These are phyloP conservation scores for Apis cerana DNA, from an alignment of 1,140 invertebrate species.

Conservation along the genomic window DNA sequence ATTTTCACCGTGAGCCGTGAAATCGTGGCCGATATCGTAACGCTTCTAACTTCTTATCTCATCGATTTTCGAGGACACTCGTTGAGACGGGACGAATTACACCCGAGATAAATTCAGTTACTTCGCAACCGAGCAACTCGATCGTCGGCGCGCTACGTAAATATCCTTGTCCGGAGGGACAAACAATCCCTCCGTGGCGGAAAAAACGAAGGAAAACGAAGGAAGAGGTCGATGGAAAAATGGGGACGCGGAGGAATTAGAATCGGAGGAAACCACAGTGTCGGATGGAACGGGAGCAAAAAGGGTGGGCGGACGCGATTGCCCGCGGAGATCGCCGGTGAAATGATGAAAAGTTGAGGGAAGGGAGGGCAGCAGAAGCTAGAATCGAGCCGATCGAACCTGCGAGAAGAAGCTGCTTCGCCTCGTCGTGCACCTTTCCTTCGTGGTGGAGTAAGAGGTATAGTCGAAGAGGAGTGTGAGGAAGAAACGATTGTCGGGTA, in stretches of 20 bases:
- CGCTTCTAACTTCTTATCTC: no score
- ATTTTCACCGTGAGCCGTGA: no score
- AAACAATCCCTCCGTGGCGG: neutral
- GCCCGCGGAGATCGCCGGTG: neutral
- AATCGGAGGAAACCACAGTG: constrained; percentile 36
- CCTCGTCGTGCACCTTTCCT: neutral
- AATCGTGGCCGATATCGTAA: no score
- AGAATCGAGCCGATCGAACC: constrained; percentile 36
- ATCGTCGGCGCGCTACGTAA: neutral
- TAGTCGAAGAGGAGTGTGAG: neutral
- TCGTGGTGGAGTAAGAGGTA: neutral
- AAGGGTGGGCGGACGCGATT: constrained; percentile 12
- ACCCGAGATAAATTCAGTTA: no score
- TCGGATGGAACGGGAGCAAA: neutral
- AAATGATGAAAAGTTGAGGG: constrained; percentile 13
- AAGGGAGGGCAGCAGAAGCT: constrained; percentile 1
- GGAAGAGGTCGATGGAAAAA: neutral
- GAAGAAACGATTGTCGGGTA: neutral
- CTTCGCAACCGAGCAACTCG: no score
- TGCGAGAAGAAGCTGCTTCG: constrained; percentile 21
- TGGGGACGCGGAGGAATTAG: constrained; percentile 12
- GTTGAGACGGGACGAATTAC: no score
- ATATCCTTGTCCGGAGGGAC: neutral
- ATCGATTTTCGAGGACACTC: no score
- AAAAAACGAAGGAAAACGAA: neutral